Evolutionary conservation across 2,113 vertebrate genomes (phyloP).

Genomic region (Podarcis muralis): DNA sequence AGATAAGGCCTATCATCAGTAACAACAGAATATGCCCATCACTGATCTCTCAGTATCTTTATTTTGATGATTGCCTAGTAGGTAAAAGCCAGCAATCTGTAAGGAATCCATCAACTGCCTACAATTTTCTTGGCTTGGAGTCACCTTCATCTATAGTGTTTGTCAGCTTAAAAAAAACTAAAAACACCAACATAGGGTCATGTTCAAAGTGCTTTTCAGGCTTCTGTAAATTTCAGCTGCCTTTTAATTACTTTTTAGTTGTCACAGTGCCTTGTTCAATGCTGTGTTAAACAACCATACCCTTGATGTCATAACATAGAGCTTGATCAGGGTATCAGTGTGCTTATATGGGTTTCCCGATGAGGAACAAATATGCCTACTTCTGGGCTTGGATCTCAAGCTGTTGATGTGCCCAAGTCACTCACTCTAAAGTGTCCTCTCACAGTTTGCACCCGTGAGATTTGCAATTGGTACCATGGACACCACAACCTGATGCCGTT

Average conservation of each 20-base stretch:
- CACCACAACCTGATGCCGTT: neutral
- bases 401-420: neutral
- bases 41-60: constrained; percentile 4
- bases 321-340: neutral
- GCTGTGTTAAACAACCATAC: neutral
- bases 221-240: neutral
- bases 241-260: neutral
- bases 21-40: constrained; percentile 13
- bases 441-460: neutral
- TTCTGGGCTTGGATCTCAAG: neutral
- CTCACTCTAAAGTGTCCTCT: neutral
- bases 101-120: constrained; percentile 3
- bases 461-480: neutral
- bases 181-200: neutral
- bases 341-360: neutral
- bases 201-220: constrained; percentile 33
- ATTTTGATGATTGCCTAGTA: constrained; percentile 28
- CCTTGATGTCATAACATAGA: neutral
- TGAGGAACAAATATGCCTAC: neutral
- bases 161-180: neutral
- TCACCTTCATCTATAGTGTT: neutral
- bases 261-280: neutral
- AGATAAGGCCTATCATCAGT: neutral
- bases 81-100: constrained; percentile 18
- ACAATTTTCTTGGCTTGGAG: constrained; percentile 27